These are phyloP conservation scores for Nyctereutes procyonoides DNA, from an alignment of 2,113 vertebrate genomes.

Conservation along the genomic window DNA sequence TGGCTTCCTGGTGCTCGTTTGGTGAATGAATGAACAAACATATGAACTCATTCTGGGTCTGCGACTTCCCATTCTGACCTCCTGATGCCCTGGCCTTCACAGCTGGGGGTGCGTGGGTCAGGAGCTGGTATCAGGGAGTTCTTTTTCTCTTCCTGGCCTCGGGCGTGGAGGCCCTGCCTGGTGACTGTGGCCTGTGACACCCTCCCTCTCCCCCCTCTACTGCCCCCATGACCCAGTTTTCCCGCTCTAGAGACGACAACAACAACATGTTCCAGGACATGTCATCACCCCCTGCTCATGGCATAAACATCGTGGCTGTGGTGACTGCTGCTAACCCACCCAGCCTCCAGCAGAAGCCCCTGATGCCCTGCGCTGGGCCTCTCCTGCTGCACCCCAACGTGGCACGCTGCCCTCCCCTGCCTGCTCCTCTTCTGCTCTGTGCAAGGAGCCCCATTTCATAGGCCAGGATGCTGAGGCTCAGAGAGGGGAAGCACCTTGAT, in stretches of 20 bases:
- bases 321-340: fast-evolving
- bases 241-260: neutral
- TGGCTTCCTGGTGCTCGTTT: neutral
- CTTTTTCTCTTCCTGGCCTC: neutral
- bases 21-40: neutral
- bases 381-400: neutral
- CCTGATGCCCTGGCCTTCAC: too few species aligned
- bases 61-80: neutral
- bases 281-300: neutral
- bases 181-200: neutral
- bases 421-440: neutral
- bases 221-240: neutral
- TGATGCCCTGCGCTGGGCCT: fast-evolving
- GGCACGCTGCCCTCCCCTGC: neutral
- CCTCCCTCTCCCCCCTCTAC: neutral
- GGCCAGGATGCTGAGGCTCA: neutral
- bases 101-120: neutral
- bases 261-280: neutral
- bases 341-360: neutral
- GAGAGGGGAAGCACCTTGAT: too few species aligned
- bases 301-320: neutral
- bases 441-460: neutral
- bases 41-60: neutral
- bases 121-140: neutral
- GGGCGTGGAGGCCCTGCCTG: neutral